Evolutionary conservation across 2,113 vertebrate species (phyloP).

Genomic region (Cheirogaleus medius): DNA sequence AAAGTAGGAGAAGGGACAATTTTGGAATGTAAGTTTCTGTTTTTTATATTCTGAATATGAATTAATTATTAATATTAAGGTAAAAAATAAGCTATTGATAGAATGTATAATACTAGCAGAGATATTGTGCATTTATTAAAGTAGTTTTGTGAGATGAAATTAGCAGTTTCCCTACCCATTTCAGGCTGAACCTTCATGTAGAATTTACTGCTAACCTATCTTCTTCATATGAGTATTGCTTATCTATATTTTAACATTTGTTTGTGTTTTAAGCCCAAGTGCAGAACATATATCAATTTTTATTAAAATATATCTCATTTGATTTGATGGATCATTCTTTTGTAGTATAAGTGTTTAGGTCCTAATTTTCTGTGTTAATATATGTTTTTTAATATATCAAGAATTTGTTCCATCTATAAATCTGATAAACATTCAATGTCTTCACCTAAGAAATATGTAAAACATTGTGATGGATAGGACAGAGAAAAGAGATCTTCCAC

Average conservation of each 20-base stretch:
- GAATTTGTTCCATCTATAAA: neutral
- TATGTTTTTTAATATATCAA: neutral
- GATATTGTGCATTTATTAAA: neutral
- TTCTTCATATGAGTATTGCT: neutral
- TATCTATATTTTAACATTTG: neutral
- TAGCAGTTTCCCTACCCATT: neutral
- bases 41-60: neutral
- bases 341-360: neutral
- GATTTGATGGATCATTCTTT: neutral
- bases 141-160: neutral
- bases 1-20: neutral
- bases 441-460: constrained; percentile 17
- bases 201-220: neutral
- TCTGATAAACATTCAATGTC: neutral
- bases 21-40: neutral
- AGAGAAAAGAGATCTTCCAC: neutral
- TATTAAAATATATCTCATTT: neutral
- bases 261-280: neutral
- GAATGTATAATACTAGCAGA: neutral
- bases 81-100: neutral
- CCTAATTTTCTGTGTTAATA: neutral
- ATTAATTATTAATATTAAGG: neutral
- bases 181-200: neutral
- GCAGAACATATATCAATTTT: neutral
- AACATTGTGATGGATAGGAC: neutral